Conservation (phyloP, 2,888 invertebrate genomes). For the Dicyrtoma fusca region DNA sequence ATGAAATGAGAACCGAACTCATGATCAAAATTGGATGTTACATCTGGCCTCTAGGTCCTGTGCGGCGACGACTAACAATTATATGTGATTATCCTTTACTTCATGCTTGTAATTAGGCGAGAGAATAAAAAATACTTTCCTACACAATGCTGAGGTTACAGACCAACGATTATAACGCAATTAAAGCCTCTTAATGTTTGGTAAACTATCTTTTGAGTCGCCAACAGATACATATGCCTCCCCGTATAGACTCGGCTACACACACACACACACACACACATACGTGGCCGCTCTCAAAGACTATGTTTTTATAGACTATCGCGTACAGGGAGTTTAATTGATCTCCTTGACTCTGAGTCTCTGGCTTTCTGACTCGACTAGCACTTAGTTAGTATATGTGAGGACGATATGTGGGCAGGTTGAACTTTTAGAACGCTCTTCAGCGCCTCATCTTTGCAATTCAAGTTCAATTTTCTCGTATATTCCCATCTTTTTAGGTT, state of each 20-base stretch:
- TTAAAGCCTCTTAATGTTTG: slow-evolving; percentile 56
- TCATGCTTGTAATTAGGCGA: slow-evolving; percentile 57
- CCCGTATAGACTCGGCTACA: not conserved
- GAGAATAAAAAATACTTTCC: slow-evolving; percentile 45
- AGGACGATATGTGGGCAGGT: slow-evolving; percentile 11
- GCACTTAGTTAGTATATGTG: not conserved
- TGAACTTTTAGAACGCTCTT: not conserved
- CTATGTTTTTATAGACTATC: not conserved
- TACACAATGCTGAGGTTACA: slow-evolving; percentile 54
- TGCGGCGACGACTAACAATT: slow-evolving; percentile 56
- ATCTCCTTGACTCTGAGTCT: slow-evolving; percentile 12
- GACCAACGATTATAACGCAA: slow-evolving; percentile 57
- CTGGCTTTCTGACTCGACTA: slow-evolving; percentile 13
- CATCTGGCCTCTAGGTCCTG: slow-evolving; percentile 55
- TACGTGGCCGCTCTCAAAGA: not conserved
- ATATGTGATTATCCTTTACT: slow-evolving; percentile 56
- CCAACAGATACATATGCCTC: slow-evolving; percentile 36
- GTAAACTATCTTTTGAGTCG: slow-evolving; percentile 51
- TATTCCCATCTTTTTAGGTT: slow-evolving; percentile 17
- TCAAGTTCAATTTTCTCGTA: slow-evolving; percentile 31
- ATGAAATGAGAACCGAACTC: slow-evolving; percentile 29
- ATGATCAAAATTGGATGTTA: slow-evolving; percentile 53
- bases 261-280: not conserved
- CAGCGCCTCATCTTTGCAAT: slow-evolving; percentile 29
- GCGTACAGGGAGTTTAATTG: not conserved